phyloP scores from a whole-genome alignment of 2,888 invertebrate species.

The Lobophora halterata region DNA sequence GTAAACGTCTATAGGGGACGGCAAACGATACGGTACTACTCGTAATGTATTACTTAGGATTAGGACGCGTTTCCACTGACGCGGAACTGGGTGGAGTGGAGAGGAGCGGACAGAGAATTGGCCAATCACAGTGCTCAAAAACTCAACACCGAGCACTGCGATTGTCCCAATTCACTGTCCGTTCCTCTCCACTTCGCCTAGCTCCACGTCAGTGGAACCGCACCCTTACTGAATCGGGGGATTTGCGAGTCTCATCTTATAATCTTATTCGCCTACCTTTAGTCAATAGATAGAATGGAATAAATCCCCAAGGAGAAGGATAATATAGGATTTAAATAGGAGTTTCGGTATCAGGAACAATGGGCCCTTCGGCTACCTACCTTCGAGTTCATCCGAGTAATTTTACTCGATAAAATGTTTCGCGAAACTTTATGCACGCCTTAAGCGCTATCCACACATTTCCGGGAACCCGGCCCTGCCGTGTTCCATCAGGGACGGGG shows the following conservation, averaged over 20 bases:
- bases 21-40: conserved; percentile 32
- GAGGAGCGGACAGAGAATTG: no score
- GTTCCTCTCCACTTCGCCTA: no score
- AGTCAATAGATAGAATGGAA: conserved; percentile 37
- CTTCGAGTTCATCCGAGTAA: conserved; percentile 29
- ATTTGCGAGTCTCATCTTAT: conserved; percentile 27
- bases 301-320: conserved; percentile 27
- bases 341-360: conserved; percentile 33
- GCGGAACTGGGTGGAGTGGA: no score
- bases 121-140: no score
- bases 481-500: no score
- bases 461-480: no score
- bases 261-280: conserved; percentile 38
- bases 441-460: no score
- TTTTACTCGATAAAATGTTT: conserved; percentile 32
- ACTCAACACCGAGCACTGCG: no score
- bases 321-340: conserved; percentile 40
- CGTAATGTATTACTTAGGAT: conserved; percentile 38
- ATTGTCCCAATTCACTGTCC: no score
- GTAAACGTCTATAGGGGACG: conserved; percentile 35
- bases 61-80: no score
- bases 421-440: conserved; percentile 34
- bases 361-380: conserved; percentile 15
- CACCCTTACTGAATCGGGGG: conserved; percentile 34
- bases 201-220: no score